Base-by-base conservation (phyloP, 2,113 vertebrate species). In the Aegithalos caudatus region DNA sequence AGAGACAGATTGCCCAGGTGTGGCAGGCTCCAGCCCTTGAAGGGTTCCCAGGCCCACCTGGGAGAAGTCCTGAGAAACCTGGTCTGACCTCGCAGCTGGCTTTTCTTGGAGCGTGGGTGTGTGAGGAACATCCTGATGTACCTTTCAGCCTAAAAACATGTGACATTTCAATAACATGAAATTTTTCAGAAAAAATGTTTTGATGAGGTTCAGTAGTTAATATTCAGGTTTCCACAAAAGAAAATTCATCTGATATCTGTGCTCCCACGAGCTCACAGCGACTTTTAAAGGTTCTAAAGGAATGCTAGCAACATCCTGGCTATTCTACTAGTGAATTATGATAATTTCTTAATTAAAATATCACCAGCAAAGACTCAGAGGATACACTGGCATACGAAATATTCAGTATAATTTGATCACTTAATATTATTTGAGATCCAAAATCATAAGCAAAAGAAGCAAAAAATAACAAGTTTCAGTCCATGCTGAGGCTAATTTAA, bases 21-120 rank as follows among this genome's bases (percentile, higher is more conserved):
- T 23, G 28, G 23, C 25, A 56, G 37, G 20, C 13, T 90, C 42
- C 17, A 10, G 10, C 18, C 20, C 15, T 27, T 12, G 18, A 17
- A 12, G 19, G 7, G 0, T 21, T 48, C 48, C 2, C 5, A 22
- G 9, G 19, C 18, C 4, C 1, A 0, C 3, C 19, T 24, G 38
- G 21, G 17, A 12, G 45, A 67, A 86, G 13, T 11, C 19, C 64
- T 4, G 1, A 56, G 27, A 29, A 92, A 23, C 14, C 15, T 28
- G 12, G 8, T 48, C 18, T 54, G 21, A 35, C 12, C 16, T 31
- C 27, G 53, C 13, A 40, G 13, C 31, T 66, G 23, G 27, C 1
- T 53, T 14, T 56, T 65, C 44, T 31, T 64, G 37, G 12, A 66
- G 12, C 22, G 51, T 2, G 13, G 11, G 8, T 25, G 17, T 12